phyloP scores from a whole-genome alignment of 2,797 vertebrate species.

The Neoniphon sammara region DNA sequence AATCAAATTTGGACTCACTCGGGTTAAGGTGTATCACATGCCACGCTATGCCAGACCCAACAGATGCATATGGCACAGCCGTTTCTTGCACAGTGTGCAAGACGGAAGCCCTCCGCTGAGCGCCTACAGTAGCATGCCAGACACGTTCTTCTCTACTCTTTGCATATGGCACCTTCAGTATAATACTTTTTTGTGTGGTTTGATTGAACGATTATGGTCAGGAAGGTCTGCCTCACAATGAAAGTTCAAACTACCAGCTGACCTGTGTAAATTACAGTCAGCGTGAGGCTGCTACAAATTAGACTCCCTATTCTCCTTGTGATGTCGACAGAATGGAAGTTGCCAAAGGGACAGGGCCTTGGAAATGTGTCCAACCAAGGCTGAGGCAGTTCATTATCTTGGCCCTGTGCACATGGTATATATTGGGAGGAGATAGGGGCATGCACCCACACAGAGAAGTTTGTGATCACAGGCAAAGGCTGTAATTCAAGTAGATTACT shows the following conservation, averaged over 20 bases:
- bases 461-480: slow-evolving; percentile 40
- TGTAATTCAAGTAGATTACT: slow-evolving; percentile 23
- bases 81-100: slow-evolving; percentile 8
- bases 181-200: slow-evolving; percentile 54
- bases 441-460: slow-evolving; percentile 28
- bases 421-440: slow-evolving; percentile 35
- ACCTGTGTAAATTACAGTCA: slow-evolving; percentile 79
- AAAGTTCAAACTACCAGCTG: slow-evolving; percentile 70
- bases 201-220: slow-evolving; percentile 76
- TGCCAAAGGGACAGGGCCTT: slow-evolving; percentile 67
- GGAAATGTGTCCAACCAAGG: slow-evolving; percentile 66
- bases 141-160: slow-evolving; percentile 57
- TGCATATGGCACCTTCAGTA: slow-evolving; percentile 63
- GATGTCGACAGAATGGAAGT: slow-evolving; percentile 74
- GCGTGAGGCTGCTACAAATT: slow-evolving; percentile 71
- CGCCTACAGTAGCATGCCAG: slow-evolving; percentile 40
- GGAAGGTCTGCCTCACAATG: slow-evolving; percentile 68
- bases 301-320: slow-evolving; percentile 73
- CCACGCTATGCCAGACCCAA: not conserved
- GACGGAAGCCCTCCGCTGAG: slow-evolving; percentile 17
- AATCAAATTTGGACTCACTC: no score
- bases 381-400: slow-evolving; percentile 69
- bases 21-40: not conserved
- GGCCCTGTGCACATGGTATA: slow-evolving; percentile 45
- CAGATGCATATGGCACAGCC: not conserved